Base-by-base conservation (phyloP, 2,113 vertebrate genomes). In the Forbesichthys papilliferus region DNA sequence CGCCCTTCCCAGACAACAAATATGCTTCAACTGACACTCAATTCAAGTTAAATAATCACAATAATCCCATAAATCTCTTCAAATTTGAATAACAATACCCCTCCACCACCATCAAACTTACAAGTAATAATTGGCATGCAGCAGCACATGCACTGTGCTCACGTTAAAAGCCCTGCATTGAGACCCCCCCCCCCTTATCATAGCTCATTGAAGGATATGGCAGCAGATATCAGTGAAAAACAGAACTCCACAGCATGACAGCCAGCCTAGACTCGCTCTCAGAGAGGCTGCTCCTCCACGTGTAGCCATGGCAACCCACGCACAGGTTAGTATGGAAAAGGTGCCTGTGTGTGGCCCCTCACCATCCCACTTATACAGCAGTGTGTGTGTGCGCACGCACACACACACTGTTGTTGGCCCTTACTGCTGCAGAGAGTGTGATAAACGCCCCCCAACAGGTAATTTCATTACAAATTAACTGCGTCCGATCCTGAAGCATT, bases 301-400 rank as follows among this genome's bases (percentile, higher is more conserved):
- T 20, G 88, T 90, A 80, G 72, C 88, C 84, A 89, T 90, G 84
- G 86, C 77, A 90, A 90, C 88, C 66, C 74, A 64, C 79, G 74
- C 81, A 67, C 62, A 71, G 78, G 54, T 79, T 68, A 46, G 77
- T 76, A 16, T 48, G 33, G 58, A 33, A 55, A 10, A n/a, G 8
- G 34, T 48, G 75, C 77, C 71, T 68, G 34, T 68, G 60, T 59
- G 74, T 81, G 84, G 80, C 87, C 81, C 84, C 80, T 85, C 60
- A 53, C 70, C 70, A 58, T 61, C 51, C 48, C 71, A 71, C 73
- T 64, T 4, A 7, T 64, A 61, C 20, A 61, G 20, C 2, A 62
- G 64, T 56, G 66, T 33, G 42, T 52, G 53, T 4, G 60, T 51
- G 34, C 11, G 56, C 42, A 66, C 49, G 68, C 62, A 14, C 56